Percentiles rank a stretch among this genome's conserved stretches.
Conservation (phyloP, 2,888 invertebrate species). For the Micropterix aruncella region DNA sequence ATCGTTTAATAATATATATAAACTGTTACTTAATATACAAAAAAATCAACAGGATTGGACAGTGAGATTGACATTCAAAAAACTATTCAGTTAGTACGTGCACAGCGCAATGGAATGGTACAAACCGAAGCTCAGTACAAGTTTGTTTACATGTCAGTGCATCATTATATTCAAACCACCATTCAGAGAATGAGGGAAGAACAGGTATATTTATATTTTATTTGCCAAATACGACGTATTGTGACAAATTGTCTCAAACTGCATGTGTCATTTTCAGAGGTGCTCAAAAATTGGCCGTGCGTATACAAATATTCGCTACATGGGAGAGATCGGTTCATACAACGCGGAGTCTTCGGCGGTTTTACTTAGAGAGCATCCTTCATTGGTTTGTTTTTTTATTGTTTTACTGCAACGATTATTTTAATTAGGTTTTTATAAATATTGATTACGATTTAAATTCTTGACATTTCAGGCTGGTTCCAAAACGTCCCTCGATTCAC, state of each 20-base stretch:
- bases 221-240: too few relatives aligned
- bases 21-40: too few relatives aligned
- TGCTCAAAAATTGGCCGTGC: constrained; percentile 56
- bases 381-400: background rate
- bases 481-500: background rate
- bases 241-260: constrained; percentile 4
- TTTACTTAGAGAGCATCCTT: background rate
- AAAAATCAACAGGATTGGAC: constrained; percentile 65
- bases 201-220: background rate
- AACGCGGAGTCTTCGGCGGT: background rate
- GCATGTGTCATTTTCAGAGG: constrained; percentile 35
- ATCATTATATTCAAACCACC: constrained; percentile 87
- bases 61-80: constrained; percentile 98
- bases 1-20: too few relatives aligned
- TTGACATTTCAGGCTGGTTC: background rate
- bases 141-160: constrained; percentile 95
- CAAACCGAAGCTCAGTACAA: constrained; percentile 99
- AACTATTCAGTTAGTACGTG: constrained; percentile 92
- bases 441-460: too few relatives aligned
- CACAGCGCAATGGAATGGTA: constrained; percentile 97
- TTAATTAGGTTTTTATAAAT: background rate
- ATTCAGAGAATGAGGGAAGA: constrained; percentile 39
- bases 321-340: constrained; percentile 22
- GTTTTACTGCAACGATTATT: too few relatives aligned
- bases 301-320: constrained; percentile 65